These are phyloP conservation scores for Tamandua tetradactyla DNA, from an alignment of 2,797 vertebrate genomes.

Conservation along the genomic window DNA sequence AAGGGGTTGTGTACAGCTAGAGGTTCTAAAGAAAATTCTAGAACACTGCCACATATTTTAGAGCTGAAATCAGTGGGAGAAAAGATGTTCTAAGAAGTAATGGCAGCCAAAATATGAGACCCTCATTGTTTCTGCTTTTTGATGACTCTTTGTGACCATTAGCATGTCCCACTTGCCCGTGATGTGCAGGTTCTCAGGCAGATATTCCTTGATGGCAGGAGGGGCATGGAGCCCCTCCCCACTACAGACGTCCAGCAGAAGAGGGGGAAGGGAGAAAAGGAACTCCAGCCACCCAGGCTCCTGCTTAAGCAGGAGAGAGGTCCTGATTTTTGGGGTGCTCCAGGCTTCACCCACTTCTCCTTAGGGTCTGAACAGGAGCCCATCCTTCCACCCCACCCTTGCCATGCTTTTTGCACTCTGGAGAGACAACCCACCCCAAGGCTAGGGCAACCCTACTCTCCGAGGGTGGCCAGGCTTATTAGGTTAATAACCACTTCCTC, in stretches of 20 bases:
- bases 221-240: too few species aligned
- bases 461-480: not conserved
- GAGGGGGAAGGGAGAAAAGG: too few species aligned
- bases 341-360: not conserved
- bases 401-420: not conserved
- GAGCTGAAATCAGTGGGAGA: not conserved
- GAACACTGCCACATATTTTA: not conserved
- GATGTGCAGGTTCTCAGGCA: not conserved
- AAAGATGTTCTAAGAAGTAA: not conserved
- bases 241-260: not conserved
- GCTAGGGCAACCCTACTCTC: not conserved
- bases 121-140: not conserved
- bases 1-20: not conserved
- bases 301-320: not conserved
- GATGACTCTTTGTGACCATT: not conserved
- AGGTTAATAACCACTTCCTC: not conserved
- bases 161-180: too few species aligned
- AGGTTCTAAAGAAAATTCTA: not conserved
- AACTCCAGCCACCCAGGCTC: not conserved
- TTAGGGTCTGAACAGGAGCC: not conserved
- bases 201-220: not conserved
- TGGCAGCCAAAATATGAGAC: not conserved
- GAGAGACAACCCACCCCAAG: accelerated
- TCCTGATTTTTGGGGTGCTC: not conserved
- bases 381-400: not conserved